A percentile compares a stretch with the other conserved stretches of the same genome.
Evolutionary conservation across 2,113 vertebrate species (phyloP).

Genomic region (Agelaius tricolor): DNA sequence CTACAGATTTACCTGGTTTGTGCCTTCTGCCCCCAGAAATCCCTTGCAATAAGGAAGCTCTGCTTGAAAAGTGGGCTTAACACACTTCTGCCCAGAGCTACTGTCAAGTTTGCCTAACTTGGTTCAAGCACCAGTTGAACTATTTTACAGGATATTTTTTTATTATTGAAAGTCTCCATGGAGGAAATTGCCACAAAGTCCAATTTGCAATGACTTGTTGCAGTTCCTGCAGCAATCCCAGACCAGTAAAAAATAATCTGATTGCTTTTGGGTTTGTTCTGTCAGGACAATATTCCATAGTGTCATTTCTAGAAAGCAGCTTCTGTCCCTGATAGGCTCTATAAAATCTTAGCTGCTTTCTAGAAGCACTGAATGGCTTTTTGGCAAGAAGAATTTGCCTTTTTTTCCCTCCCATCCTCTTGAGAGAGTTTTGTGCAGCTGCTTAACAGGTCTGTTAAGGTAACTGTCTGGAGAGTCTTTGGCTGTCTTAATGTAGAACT

Average conservation of each 20-base stretch:
- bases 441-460: conserved; percentile 55
- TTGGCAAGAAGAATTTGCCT: not conserved
- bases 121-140: not conserved
- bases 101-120: not conserved
- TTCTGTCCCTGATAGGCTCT: not conserved
- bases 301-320: not conserved
- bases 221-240: not conserved
- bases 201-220: not conserved
- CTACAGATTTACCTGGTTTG: not conserved
- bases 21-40: not conserved
- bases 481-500: conserved; percentile 64
- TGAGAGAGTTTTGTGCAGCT: conserved; percentile 20
- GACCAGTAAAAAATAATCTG: not conserved
- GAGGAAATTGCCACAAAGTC: not conserved
- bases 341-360: not conserved
- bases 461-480: conserved; percentile 48
- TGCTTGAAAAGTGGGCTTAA: not conserved
- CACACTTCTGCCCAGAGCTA: not conserved
- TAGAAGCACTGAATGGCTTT: not conserved
- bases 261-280: not conserved
- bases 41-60: not conserved
- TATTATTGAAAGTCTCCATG: accelerated
- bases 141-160: not conserved
- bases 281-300: accelerated
- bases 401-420: not conserved